phyloP scores from a whole-genome alignment of 2,113 vertebrate species.

The Peucedramus taeniatus region DNA sequence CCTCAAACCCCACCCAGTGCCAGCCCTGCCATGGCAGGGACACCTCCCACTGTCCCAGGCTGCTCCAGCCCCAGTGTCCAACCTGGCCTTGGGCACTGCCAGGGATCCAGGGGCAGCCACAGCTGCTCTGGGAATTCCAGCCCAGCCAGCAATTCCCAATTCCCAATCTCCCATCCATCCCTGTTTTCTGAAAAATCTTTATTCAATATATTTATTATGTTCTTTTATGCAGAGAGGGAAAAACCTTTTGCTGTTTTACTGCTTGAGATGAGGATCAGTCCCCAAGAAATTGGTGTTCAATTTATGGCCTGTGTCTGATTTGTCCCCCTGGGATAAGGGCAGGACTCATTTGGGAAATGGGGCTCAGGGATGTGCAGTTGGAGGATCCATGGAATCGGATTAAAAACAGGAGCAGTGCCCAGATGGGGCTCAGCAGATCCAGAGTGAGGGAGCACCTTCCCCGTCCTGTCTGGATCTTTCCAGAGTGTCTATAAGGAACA shows the following conservation, averaged over 20 bases:
- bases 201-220: not conserved
- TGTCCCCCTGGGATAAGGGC: not conserved
- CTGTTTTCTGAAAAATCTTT: not conserved
- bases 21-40: not conserved
- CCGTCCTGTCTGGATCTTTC: no score
- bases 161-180: not conserved
- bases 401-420: not conserved
- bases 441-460: not conserved
- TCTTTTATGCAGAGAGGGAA: not conserved
- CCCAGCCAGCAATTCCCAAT: not conserved
- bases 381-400: not conserved
- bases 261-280: not conserved
- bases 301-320: not conserved
- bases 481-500: not conserved
- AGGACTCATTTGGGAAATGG: rapidly evolving
- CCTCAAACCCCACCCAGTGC: rapidly evolving
- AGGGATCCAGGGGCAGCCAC: not conserved
- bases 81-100: not conserved
- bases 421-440: not conserved
- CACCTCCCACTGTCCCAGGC: not conserved
- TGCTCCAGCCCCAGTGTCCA: not conserved
- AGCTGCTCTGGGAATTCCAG: not conserved
- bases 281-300: rapidly evolving
- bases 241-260: not conserved
- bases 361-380: not conserved